A percentile compares a stretch with the other conserved stretches of the same genome.
Conservation (phyloP, 2,113 vertebrate genomes). For the Upupa epops region DNA sequence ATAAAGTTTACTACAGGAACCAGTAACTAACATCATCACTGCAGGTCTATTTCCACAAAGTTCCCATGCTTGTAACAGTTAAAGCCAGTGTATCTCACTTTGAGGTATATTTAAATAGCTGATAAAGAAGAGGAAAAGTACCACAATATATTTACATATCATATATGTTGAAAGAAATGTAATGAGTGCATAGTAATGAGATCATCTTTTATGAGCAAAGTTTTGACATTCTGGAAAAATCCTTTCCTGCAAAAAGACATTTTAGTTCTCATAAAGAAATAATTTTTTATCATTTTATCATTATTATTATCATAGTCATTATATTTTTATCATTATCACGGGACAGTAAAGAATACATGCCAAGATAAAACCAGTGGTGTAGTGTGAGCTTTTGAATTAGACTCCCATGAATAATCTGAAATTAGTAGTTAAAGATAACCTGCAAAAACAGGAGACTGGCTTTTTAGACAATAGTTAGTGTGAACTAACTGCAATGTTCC, state of each 20-base stretch:
- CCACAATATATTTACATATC: neutral
- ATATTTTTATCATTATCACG: too few relatives aligned
- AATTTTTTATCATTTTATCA: neutral
- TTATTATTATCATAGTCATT: too few relatives aligned
- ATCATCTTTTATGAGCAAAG: neutral
- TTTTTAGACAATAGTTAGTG: too few relatives aligned
- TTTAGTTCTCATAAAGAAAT: neutral
- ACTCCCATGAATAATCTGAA: too few relatives aligned
- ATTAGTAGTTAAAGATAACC: too few relatives aligned
- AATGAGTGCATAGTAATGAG: neutral
- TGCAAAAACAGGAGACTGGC: too few relatives aligned
- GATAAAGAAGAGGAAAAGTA: neutral
- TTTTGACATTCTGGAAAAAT: neutral
- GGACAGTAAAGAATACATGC: neutral
- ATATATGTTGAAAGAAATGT: neutral
- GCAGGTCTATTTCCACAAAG: neutral
- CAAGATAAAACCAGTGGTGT: neutral
- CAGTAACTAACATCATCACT: neutral
- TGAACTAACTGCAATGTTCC: neutral
- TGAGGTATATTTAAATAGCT: neutral
- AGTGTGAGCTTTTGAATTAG: neutral
- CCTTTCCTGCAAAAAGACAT: neutral
- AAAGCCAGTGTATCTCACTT: neutral
- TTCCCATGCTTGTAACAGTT: constrained; percentile 25
- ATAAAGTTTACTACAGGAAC: neutral